Evolutionary conservation across 1,140 invertebrate genomes (phyloP).

Genomic region (Ruditapes philippinarum): DNA sequence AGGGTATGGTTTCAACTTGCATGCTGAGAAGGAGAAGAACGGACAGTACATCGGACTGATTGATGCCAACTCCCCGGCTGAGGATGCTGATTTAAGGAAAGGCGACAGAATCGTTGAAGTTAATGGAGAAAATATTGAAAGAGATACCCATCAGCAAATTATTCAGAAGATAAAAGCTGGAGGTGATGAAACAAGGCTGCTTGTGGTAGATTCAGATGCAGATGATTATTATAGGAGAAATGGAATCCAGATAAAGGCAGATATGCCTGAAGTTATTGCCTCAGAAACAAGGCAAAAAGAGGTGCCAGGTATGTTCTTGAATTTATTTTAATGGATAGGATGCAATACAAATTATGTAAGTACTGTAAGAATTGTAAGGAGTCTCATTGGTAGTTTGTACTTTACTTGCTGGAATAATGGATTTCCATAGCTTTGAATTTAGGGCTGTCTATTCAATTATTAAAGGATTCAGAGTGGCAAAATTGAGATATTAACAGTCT

Average conservation of each 20-base stretch:
- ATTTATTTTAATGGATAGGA: too few relatives aligned
- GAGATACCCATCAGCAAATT: constrained; percentile 96
- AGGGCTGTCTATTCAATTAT: too few relatives aligned
- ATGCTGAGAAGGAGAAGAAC: constrained; percentile 97
- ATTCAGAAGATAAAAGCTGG: constrained; percentile 90
- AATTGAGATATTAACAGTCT: too few relatives aligned
- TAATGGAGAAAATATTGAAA: constrained; percentile 91
- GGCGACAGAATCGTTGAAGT: constrained; percentile 95
- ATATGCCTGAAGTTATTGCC: constrained; percentile 88
- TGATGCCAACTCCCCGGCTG: constrained; percentile 96
- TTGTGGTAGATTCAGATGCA: constrained; percentile 94
- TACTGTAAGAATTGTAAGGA: too few relatives aligned
- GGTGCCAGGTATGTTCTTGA: constrained; percentile 55
- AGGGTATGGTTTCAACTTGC: constrained; percentile 99
- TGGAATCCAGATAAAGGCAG: constrained; percentile 89
- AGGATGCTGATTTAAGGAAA: constrained; percentile 94
- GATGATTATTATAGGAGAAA: constrained; percentile 92
- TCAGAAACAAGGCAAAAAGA: constrained; percentile 26
- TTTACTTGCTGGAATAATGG: too few relatives aligned
- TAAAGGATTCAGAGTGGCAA: too few relatives aligned
- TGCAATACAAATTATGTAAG: too few relatives aligned
- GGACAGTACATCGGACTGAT: constrained; percentile 99
- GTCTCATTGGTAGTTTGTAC: too few relatives aligned
- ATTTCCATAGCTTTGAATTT: too few relatives aligned
- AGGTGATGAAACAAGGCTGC: constrained; percentile 93